Base-by-base conservation (phyloP, 2,113 vertebrate species). In the Sminthopsis crassicaudata region DNA sequence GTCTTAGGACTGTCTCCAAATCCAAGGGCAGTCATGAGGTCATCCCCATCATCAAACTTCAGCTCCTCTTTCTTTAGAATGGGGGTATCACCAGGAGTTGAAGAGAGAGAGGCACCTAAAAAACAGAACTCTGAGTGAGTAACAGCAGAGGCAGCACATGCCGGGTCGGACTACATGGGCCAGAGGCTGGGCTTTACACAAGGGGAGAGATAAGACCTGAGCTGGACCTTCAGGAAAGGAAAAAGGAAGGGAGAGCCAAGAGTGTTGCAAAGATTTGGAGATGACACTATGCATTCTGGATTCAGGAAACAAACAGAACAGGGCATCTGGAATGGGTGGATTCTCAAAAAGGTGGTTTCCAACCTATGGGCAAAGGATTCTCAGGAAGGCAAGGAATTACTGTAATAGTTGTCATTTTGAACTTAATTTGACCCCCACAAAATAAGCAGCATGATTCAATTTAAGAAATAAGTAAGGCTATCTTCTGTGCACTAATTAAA, bases 11-110 rank as follows among this genome's bases (percentile, higher is more conserved):
- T 95, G 19, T 98, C 97, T 26, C 96, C 99, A 96, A 99, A 98
- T 46, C 99, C 99, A 14, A 99, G 98, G 0, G 98, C 96, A 12
- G 99, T 98, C 98, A 99, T 98, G 36, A 99, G 92, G 95, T 99
- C 99, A 0, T 99, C 99, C 67, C 96, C 98, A 23, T 99, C 99
- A 1, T 99, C 99, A 96, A 99, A 99, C 0, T 53, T 97, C 25
- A 99, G 88, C 6, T 99, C 98, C 0, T 98, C 97, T 14, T 91
- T 98, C 91, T 97, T 99, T 53, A 42, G 95, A 54, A 93, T 11
- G 0, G 97, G 96, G 55, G 96, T 96, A 53, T 97, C 98, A 90
- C 52, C 92, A 67, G 97, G 96, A 0, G 89, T 93, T 7, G 91
- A 93, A 1, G 93, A 90, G 7, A 94, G 2, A 42, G 93, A 52